Evolutionary conservation across 1,140 invertebrate species (phyloP).

Genomic region (Goniozus legneri): DNA sequence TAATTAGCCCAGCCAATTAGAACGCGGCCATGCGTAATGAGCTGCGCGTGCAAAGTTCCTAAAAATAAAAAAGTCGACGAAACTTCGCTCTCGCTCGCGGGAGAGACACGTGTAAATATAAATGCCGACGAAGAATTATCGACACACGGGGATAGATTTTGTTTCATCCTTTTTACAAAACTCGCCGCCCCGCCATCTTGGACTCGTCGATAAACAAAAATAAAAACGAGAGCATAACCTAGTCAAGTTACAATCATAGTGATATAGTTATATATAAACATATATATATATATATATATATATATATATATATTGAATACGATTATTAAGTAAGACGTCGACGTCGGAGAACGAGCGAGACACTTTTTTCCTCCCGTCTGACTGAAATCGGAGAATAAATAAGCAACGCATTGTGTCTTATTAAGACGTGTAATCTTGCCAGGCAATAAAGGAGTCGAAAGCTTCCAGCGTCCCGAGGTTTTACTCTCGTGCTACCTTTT

Average conservation of each 20-base stretch:
- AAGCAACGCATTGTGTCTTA: constrained; percentile 33
- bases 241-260: constrained; percentile 27
- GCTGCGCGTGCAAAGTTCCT: constrained; percentile 56
- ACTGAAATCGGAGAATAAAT: constrained; percentile 17
- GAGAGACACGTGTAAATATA: too few species aligned
- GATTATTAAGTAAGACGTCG: not conserved
- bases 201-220: too few species aligned
- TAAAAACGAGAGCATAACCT: constrained; percentile 12
- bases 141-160: too few species aligned
- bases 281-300: not conserved
- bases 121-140: too few species aligned
- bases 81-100: too few species aligned
- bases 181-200: too few species aligned
- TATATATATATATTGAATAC: constrained; percentile 1
- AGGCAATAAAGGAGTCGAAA: constrained; percentile 23
- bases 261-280: constrained; percentile 6
- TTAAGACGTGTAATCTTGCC: constrained; percentile 24
- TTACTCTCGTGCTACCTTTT: too few species aligned
- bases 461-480: too few species aligned
- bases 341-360: not conserved
- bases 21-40: constrained; percentile 49
- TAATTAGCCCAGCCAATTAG: constrained; percentile 52
- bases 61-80: too few species aligned
- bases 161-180: too few species aligned
- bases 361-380: too few species aligned